phyloP scores from a whole-genome alignment of 37 sponge, comb jelly and placozoan genomes.

The Lycopodina hypogea region DNA sequence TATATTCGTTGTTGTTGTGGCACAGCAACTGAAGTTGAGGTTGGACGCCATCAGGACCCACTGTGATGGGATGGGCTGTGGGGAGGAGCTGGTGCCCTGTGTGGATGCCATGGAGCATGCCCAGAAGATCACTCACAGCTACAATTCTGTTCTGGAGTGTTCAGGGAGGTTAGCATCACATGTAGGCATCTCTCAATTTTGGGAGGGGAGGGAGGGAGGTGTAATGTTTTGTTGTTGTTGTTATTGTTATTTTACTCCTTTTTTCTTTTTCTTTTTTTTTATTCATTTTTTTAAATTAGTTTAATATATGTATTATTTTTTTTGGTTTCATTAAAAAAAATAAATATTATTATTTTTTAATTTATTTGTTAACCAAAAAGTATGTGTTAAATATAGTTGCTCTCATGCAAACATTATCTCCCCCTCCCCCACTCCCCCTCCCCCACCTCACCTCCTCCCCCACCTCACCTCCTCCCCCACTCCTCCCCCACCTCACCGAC shows the following conservation, averaged over 20 bases:
- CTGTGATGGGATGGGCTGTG: slow-evolving; percentile 51
- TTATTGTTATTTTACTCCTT: not conserved
- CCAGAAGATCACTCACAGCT: slow-evolving; percentile 34
- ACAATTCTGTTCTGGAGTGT: slow-evolving; percentile 38
- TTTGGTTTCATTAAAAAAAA: too few relatives aligned
- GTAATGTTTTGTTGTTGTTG: not conserved
- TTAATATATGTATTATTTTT: too few relatives aligned
- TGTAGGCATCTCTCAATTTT: slow-evolving; percentile 3
- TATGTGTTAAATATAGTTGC: too few relatives aligned
- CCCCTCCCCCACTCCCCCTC: too few relatives aligned
- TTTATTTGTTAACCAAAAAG: too few relatives aligned
- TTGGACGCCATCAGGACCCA: slow-evolving; percentile 47
- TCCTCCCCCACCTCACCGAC: too few relatives aligned
- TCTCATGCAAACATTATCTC: too few relatives aligned
- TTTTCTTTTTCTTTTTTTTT: not conserved
- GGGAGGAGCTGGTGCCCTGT: slow-evolving; percentile 17
- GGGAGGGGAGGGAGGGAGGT: too few relatives aligned
- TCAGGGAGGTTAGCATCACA: slow-evolving; percentile 54
- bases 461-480: too few relatives aligned
- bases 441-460: too few relatives aligned
- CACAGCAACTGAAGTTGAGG: slow-evolving; percentile 50
- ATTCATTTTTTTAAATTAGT: too few relatives aligned
- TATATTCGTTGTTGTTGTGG: not conserved
- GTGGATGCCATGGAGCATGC: slow-evolving; percentile 38
- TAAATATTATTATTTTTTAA: too few relatives aligned